phyloP scores from a whole-genome alignment of 53 echinoderm and acorn worm genomes.

The Zoroaster sp. region DNA sequence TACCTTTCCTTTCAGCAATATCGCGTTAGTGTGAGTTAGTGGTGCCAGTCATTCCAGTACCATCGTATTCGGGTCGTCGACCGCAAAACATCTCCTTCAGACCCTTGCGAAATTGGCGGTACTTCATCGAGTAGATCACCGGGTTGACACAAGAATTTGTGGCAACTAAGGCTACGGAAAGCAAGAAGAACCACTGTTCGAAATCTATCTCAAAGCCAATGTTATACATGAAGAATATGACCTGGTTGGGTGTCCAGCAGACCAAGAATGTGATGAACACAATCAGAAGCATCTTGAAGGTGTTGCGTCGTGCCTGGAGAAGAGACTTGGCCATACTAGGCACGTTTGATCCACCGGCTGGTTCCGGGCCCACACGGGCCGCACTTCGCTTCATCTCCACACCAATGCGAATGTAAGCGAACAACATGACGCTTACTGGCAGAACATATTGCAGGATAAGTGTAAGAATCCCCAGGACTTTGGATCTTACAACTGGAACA shows the following conservation, averaged over 20 bases:
- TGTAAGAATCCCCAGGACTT: constrained; percentile 41
- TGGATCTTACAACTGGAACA: background rate
- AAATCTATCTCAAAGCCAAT: constrained; percentile 2
- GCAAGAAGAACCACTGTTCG: background rate
- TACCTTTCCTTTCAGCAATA: no score
- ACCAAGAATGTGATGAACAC: constrained; percentile 30
- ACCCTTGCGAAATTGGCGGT: constrained; percentile 39
- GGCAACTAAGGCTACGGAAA: background rate
- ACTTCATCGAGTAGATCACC: constrained; percentile 44
- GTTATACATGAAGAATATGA: constrained; percentile 27
- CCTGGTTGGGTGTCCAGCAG: constrained; percentile 54
- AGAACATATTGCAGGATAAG: constrained; percentile 74
- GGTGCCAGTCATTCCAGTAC: no score
- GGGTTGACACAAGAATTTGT: constrained; percentile 44
- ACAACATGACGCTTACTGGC: constrained; percentile 67
- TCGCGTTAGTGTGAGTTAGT: no score
- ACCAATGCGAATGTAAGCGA: constrained; percentile 63
- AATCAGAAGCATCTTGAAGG: constrained; percentile 45
- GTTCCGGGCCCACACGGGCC: background rate
- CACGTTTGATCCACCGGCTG: background rate
- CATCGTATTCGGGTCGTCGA: no score
- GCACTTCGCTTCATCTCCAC: constrained; percentile 50
- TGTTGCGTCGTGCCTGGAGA: constrained; percentile 25
- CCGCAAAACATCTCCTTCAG: background rate
- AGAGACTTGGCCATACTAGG: background rate